phyloP scores from a whole-genome alignment of 1,140 invertebrate genomes.

The Metaphire vulgaris region DNA sequence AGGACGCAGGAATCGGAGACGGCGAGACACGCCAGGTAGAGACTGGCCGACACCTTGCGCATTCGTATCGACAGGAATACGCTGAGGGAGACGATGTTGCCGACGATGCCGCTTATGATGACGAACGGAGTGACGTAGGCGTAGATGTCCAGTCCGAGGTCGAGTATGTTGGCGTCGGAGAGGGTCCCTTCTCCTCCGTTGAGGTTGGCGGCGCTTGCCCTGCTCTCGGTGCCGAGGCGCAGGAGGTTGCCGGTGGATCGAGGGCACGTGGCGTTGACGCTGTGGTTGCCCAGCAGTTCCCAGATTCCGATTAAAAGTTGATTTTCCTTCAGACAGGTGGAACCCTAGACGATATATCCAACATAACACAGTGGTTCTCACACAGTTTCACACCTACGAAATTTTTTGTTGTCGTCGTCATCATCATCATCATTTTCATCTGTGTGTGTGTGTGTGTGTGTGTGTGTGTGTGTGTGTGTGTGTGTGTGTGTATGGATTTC shows the following conservation, averaged over 20 bases:
- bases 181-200: not conserved
- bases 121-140: conserved; percentile 22
- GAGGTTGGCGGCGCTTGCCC: too few relatives aligned
- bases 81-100: conserved; percentile 37
- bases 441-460: too few relatives aligned
- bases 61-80: conserved; percentile 40
- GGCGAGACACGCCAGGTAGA: conserved; percentile 41
- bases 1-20: conserved; percentile 36
- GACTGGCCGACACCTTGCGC: conserved; percentile 37
- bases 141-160: conserved; percentile 1
- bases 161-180: not conserved
- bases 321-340: not conserved
- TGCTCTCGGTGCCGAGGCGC: not conserved
- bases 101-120: conserved; percentile 36
- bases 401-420: too few relatives aligned
- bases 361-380: too few relatives aligned
- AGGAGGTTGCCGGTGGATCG: not conserved
- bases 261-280: not conserved
- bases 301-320: not conserved
- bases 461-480: too few relatives aligned
- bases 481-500: too few relatives aligned
- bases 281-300: not conserved
- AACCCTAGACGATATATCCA: too few relatives aligned
- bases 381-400: too few relatives aligned
- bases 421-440: too few relatives aligned